A percentile compares a stretch with the other conserved stretches of the same genome.
phyloP scores from a whole-genome alignment of 2,113 vertebrate species.

The Ancistrus triradiatus region DNA sequence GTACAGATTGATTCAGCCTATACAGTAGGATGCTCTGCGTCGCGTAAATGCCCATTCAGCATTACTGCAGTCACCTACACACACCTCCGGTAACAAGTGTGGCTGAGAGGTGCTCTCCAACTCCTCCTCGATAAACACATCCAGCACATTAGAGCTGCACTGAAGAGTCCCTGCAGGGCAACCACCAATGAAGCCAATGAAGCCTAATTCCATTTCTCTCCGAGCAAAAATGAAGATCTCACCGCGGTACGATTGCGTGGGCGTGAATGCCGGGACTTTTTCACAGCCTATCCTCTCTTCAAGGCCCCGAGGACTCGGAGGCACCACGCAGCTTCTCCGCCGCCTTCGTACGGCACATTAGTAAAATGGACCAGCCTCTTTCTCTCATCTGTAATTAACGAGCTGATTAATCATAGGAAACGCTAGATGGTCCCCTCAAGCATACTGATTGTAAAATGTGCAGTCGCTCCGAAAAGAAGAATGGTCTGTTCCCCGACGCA shows the following conservation, averaged over 20 bases:
- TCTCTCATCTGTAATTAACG: slow-evolving; percentile 40
- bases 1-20: background rate
- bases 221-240: slow-evolving; percentile 8
- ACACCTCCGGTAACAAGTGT: slow-evolving; percentile 6
- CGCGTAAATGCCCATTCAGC: slow-evolving; percentile 22
- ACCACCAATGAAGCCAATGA: slow-evolving; percentile 32
- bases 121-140: slow-evolving; percentile 27
- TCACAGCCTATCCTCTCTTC: background rate
- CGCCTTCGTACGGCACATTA: slow-evolving; percentile 40
- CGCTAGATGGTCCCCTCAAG: slow-evolving; percentile 38
- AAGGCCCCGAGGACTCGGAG: slow-evolving; percentile 15
- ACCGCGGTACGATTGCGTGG: slow-evolving; percentile 20
- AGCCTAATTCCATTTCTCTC: slow-evolving; percentile 33
- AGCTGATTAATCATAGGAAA: slow-evolving; percentile 47
- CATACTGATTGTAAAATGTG: slow-evolving; percentile 32
- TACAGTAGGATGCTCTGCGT: no score
- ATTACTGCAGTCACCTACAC: slow-evolving; percentile 14
- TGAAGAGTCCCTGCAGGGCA: slow-evolving; percentile 29
- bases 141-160: slow-evolving; percentile 10
- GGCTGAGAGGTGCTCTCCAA: slow-evolving; percentile 4
- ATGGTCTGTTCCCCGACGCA: slow-evolving; percentile 7
- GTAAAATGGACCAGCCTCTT: slow-evolving; percentile 43
- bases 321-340: slow-evolving; percentile 2
- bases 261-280: background rate
- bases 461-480: slow-evolving; percentile 17